Base-by-base conservation (phyloP, 2,888 invertebrate genomes). In the Tupiocoris notatus region DNA sequence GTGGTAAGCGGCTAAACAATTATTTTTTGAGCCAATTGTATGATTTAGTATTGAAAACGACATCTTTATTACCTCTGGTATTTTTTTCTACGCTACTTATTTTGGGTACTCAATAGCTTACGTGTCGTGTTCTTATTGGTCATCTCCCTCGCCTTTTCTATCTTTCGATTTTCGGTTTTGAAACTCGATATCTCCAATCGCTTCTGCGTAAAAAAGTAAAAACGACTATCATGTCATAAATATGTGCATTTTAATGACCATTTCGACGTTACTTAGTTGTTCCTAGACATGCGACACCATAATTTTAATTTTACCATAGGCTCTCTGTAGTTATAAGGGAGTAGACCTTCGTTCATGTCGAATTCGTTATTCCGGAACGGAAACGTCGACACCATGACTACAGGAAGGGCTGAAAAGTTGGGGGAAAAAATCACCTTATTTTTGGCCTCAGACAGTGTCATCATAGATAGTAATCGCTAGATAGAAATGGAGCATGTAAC, bases 111-210 rank as follows among this genome's bases (percentile, higher is more conserved):
- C 3, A 39, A 39, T 22, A 23, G 9, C 79, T 77, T 75, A 80
- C 80, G 75, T 77, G 79, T 79, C n/a, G 71, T 77, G 63, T 77
- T 79, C 71, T 62, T 22, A 77, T 79, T 80, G 66, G 65, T 75
- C 39, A 68, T 39, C 76, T 80, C 80, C 63, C 79, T 80, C 6
- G 64, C 74, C 66, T 79, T 80, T 54, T 80, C 79, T 16, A 78
- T 58, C 68, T 79, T 80, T 62, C 79, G 61, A 20, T 66, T 78
- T 67, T 78, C 77, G 21, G 73, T 74, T 74, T 78, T 79, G 25
- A 79, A 77, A 56, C 76, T 79, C 17, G 77, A 23, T 24, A 75
- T 75, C 57, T 75, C 75, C 58, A 75, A 25, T 24, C 65, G n/a
- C 57, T 75, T 75, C 57, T 75, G 54, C 39, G 21, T 12, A 21